These are phyloP conservation scores for Drosophila lacteicornis DNA, from an alignment of 1,140 invertebrate species.

Conservation along the genomic window DNA sequence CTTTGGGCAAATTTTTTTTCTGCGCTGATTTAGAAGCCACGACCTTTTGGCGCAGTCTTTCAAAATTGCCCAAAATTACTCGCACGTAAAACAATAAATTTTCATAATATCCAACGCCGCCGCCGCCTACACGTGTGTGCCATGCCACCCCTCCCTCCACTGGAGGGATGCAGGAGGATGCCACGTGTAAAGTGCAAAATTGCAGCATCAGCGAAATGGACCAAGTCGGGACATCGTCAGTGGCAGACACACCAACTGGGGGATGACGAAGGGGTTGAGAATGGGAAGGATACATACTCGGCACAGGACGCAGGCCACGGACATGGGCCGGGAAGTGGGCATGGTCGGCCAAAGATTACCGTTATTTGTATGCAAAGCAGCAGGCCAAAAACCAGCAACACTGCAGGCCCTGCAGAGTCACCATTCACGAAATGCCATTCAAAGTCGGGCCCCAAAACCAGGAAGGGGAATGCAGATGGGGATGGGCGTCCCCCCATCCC, in stretches of 20 bases:
- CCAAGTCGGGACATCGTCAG: slow-evolving; percentile 36
- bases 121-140: slow-evolving; percentile 22
- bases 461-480: not conserved
- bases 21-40: slow-evolving; percentile 38
- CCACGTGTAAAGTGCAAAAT: slow-evolving; percentile 79
- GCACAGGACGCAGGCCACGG: not conserved
- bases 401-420: slow-evolving; percentile 25
- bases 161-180: slow-evolving; percentile 1
- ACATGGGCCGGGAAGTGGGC: slow-evolving; percentile 32
- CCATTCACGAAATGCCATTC: slow-evolving; percentile 66
- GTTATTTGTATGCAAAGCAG: slow-evolving; percentile 83
- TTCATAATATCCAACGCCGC: slow-evolving; percentile 56
- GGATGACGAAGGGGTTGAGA: not conserved
- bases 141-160: not conserved
- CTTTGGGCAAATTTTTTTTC: not conserved
- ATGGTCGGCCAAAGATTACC: slow-evolving; percentile 65
- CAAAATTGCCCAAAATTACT: slow-evolving; percentile 66
- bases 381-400: slow-evolving; percentile 62
- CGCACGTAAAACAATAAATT: slow-evolving; percentile 80
- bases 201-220: slow-evolving; percentile 72
- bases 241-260: slow-evolving; percentile 27
- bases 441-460: slow-evolving; percentile 55
- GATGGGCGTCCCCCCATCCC: not conserved
- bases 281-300: not conserved
- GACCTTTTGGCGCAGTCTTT: slow-evolving; percentile 41